phyloP scores from a whole-genome alignment of 2,113 vertebrate genomes.

The human region DNA sequence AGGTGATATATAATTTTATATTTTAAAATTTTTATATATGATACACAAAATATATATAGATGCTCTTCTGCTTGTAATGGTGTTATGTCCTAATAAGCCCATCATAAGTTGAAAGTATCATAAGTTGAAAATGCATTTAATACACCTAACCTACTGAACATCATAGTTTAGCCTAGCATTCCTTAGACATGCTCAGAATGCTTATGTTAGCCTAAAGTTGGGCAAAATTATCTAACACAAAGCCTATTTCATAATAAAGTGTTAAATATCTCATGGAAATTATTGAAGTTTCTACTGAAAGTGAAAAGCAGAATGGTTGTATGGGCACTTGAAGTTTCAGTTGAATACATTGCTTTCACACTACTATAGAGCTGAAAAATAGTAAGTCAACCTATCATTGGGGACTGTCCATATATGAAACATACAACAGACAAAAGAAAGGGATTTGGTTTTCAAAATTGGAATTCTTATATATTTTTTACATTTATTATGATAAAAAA shows the following conservation, averaged over 20 bases:
- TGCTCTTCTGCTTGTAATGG: background rate
- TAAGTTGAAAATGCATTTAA: background rate
- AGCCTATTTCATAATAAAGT: background rate
- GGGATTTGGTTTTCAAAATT: background rate
- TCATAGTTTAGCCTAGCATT: background rate
- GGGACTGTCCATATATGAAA: background rate
- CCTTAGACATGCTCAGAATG: background rate
- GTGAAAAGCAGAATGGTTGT: background rate
- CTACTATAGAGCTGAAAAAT: background rate
- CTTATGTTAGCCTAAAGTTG: background rate
- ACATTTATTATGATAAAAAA: conserved; percentile 46
- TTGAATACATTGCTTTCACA: background rate
- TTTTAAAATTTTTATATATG: background rate
- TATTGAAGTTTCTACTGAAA: background rate
- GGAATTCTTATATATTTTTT: conserved; percentile 8
- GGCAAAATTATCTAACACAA: background rate
- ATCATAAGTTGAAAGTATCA: background rate
- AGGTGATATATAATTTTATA: background rate
- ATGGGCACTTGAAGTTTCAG: background rate
- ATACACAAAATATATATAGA: background rate
- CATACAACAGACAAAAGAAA: background rate
- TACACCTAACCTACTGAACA: background rate
- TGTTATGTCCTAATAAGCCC: background rate
- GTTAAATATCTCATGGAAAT: background rate
- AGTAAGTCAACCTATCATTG: background rate